phyloP scores from a whole-genome alignment of 2,797 vertebrate species.

The Tolypeutes matacus region DNA sequence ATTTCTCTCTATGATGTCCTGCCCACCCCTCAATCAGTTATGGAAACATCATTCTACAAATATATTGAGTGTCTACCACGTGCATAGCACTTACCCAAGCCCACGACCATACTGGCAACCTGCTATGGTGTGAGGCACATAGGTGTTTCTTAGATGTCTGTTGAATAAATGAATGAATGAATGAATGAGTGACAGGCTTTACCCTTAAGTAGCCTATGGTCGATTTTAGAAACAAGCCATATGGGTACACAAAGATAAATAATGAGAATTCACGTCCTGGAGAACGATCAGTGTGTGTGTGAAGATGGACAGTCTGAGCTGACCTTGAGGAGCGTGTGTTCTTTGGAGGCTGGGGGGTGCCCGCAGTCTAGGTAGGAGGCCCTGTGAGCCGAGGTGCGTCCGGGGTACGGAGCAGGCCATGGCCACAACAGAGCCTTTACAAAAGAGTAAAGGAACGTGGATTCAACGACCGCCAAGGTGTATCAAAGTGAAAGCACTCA shows the following conservation, averaged over 20 bases:
- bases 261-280: neutral
- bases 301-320: too few species aligned
- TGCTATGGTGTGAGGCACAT: neutral
- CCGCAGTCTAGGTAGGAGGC: too few species aligned
- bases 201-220: neutral
- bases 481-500: neutral
- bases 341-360: too few species aligned
- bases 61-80: neutral
- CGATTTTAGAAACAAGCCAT: neutral
- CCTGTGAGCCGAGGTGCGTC: too few species aligned
- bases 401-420: neutral
- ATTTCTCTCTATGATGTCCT: neutral
- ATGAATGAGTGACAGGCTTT: neutral
- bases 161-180: neutral
- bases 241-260: neutral
- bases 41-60: neutral
- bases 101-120: neutral
- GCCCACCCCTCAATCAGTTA: neutral
- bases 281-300: too few species aligned
- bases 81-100: neutral
- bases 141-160: neutral
- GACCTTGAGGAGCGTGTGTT: too few species aligned
- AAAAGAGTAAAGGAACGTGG: neutral
- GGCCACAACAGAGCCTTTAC: neutral
- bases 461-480: neutral